phyloP scores from a whole-genome alignment of 2,113 vertebrate species.

The Tupaia tana region DNA sequence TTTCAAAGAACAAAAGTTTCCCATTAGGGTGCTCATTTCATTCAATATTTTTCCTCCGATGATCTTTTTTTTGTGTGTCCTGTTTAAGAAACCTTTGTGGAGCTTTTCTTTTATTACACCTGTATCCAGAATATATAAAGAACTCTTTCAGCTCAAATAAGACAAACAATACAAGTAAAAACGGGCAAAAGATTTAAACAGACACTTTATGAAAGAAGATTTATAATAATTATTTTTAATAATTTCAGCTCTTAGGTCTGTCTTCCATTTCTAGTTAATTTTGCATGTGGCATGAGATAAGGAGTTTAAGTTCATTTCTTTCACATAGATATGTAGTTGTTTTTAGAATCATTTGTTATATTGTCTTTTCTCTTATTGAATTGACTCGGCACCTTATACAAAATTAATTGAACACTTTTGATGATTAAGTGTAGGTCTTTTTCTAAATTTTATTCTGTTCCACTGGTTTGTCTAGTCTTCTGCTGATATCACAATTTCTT shows the following conservation, averaged over 20 bases:
- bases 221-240: background rate
- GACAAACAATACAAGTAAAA: no score
- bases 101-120: constrained; percentile 32
- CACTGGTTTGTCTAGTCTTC: background rate
- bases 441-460: background rate
- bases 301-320: constrained; percentile 25
- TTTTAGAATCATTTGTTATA: constrained; percentile 18
- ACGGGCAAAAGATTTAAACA: no score
- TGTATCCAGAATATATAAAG: no score
- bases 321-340: background rate
- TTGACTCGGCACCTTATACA: background rate
- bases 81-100: background rate
- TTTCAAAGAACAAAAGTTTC: constrained; percentile 53
- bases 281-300: constrained; percentile 1
- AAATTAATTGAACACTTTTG: background rate
- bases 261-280: constrained; percentile 50
- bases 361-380: constrained; percentile 16
- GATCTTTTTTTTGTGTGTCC: background rate
- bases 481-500: background rate
- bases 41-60: background rate
- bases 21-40: constrained; percentile 19
- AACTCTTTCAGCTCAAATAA: no score
- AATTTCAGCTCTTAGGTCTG: background rate
- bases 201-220: no score
- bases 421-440: background rate